phyloP scores from a whole-genome alignment of 2,888 invertebrate genomes.

The Myopa tessellatipennis region DNA sequence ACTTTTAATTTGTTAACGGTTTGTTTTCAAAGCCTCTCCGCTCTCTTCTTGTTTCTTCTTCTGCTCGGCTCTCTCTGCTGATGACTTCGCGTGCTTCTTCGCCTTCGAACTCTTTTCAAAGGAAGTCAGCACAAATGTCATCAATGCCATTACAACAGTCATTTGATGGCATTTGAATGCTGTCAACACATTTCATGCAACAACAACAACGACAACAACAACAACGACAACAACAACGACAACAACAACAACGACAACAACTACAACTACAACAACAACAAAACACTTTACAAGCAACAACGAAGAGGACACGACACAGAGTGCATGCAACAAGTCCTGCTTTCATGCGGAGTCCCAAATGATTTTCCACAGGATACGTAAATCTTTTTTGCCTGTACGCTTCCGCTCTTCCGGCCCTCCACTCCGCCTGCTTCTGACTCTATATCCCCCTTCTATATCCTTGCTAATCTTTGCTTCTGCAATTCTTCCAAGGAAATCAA shows the following conservation, averaged over 20 bases:
- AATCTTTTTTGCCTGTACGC: slow-evolving; percentile 16
- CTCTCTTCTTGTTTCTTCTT: not conserved
- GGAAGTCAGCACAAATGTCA: slow-evolving; percentile 16
- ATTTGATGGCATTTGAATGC: slow-evolving; percentile 22
- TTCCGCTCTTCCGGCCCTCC: slow-evolving; percentile 36
- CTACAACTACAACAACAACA: not conserved
- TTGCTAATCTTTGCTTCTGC: not conserved
- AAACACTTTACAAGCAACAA: too few relatives aligned
- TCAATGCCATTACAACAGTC: slow-evolving; percentile 27
- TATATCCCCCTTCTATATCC: too few relatives aligned
- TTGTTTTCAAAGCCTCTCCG: not conserved
- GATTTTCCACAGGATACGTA: slow-evolving; percentile 27
- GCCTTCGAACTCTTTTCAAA: not conserved
- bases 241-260: not conserved
- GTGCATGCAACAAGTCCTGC: slow-evolving; percentile 21
- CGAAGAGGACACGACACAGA: not conserved
- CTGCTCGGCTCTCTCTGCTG: not conserved
- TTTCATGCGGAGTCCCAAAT: not conserved
- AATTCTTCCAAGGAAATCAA: slow-evolving; percentile 55
- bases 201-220: slow-evolving; percentile 9
- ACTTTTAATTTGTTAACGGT: slow-evolving; percentile 12
- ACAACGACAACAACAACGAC: not conserved
- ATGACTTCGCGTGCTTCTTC: not conserved
- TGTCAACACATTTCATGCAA: slow-evolving; percentile 24
- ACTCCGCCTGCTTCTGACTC: not conserved